These are phyloP conservation scores for Athalia circularis DNA, from an alignment of 2,888 invertebrate species.

Conservation along the genomic window DNA sequence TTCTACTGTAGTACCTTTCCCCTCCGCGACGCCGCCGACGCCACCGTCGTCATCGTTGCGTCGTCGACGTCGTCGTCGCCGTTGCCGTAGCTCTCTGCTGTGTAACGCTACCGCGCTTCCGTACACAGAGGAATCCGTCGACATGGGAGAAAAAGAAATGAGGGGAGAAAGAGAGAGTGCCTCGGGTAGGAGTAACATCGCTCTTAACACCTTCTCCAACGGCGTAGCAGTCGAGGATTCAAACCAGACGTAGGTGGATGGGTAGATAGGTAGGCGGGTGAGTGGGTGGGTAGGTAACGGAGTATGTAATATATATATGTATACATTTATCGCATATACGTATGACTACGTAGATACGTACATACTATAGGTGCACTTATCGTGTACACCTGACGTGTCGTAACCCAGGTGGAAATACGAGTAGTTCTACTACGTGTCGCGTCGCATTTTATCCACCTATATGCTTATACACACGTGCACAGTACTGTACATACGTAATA, in stretches of 20 bases:
- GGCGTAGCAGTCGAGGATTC: slow-evolving; percentile 46
- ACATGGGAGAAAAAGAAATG: slow-evolving; percentile 50
- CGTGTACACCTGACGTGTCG: neutral
- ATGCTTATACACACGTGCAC: no score
- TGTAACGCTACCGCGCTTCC: slow-evolving; percentile 39
- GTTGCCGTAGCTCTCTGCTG: slow-evolving; percentile 11
- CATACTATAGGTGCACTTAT: slow-evolving; percentile 4
- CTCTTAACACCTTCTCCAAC: slow-evolving; percentile 69
- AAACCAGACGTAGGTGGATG: neutral
- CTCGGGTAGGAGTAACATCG: slow-evolving; percentile 62
- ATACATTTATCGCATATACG: neutral
- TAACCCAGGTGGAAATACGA: slow-evolving; percentile 14
- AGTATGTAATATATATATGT: neutral
- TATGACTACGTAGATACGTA: neutral
- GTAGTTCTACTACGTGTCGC: neutral
- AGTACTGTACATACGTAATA: no score
- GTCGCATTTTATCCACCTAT: neutral
- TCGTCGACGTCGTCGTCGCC: neutral
- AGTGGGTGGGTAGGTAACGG: no score
- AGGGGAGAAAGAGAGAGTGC: slow-evolving; percentile 47
- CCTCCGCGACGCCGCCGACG: no score
- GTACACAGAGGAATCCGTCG: slow-evolving; percentile 42
- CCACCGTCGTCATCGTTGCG: no score
- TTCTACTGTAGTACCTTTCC: neutral
- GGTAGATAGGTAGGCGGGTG: no score